Conservation (phyloP, 2,797 vertebrate species). For the Dryobates pubescens region DNA sequence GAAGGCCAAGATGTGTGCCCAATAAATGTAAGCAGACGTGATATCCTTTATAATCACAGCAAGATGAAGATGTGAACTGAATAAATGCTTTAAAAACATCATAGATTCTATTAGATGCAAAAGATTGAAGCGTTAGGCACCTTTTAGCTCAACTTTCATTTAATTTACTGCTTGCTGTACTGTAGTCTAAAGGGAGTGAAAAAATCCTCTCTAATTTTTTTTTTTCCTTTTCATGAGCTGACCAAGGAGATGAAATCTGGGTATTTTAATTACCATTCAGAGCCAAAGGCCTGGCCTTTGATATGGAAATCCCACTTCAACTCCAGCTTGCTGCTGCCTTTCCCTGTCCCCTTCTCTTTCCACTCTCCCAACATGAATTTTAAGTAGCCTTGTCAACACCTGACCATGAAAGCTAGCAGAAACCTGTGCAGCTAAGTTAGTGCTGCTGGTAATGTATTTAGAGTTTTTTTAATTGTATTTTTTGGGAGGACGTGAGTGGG, state of each 20-base stretch:
- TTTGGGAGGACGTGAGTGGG: not conserved
- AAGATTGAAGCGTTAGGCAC: conserved; percentile 70
- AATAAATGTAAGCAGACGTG: conserved; percentile 68
- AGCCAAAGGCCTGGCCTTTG: conserved; percentile 94
- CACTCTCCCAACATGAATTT: conserved; percentile 88
- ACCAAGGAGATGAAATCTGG: conserved; percentile 92
- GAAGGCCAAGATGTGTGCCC: conserved; percentile 60
- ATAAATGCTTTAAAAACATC: conserved; percentile 70
- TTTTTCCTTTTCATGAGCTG: conserved; percentile 89
- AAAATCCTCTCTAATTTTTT: conserved; percentile 86
- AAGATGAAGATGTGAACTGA: conserved; percentile 73
- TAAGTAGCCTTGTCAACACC: conserved; percentile 90
- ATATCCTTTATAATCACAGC: conserved; percentile 72
- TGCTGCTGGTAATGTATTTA: not conserved
- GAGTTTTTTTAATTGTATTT: not conserved
- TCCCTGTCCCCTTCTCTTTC: conserved; percentile 78
- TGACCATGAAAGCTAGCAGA: conserved; percentile 80
- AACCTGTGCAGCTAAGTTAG: conserved; percentile 60
- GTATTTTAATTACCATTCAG: conserved; percentile 96
- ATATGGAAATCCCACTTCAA: conserved; percentile 95
- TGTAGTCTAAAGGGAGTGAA: conserved; percentile 76
- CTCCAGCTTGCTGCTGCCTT: conserved; percentile 77
- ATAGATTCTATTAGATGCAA: conserved; percentile 74
- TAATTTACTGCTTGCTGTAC: conserved; percentile 74
- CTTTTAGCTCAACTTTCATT: conserved; percentile 80